Conservation (phyloP, 2,888 invertebrate genomes). For the Apoderus coryli region DNA sequence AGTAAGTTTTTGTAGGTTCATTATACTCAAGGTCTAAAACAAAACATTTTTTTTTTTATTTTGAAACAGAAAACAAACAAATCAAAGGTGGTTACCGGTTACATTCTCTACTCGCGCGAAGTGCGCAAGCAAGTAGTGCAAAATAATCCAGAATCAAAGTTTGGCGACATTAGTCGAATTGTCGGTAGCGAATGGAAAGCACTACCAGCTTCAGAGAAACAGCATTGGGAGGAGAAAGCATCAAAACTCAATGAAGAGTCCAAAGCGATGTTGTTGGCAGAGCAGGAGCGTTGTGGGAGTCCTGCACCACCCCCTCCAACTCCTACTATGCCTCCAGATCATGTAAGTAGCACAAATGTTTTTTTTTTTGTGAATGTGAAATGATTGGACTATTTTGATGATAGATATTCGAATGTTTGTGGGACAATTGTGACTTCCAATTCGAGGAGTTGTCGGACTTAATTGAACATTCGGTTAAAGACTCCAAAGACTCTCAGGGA, state of each 20-base stretch:
- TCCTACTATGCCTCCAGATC: constrained; percentile 28
- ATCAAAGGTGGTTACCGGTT: constrained; percentile 85
- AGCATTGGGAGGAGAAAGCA: constrained; percentile 89
- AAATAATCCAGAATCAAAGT: constrained; percentile 86
- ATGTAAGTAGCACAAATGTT: constrained; percentile 23
- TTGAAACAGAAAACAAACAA: constrained; percentile 37
- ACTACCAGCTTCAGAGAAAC: constrained; percentile 73
- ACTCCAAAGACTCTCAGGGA: constrained; percentile 46
- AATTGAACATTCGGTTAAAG: constrained; percentile 77
- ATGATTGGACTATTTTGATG: not conserved
- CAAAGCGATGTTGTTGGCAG: constrained; percentile 46
- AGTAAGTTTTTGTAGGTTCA: too few species aligned
- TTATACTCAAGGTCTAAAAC: too few species aligned
- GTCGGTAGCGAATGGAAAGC: constrained; percentile 88
- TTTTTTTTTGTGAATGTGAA: not conserved
- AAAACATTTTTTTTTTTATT: too few species aligned
- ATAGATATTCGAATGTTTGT: constrained; percentile 68
- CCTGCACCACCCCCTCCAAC: constrained; percentile 28
- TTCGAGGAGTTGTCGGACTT: constrained; percentile 82
- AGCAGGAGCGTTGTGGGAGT: constrained; percentile 33
- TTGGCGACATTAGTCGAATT: constrained; percentile 70
- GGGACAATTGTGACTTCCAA: constrained; percentile 87
- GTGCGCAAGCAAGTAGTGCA: constrained; percentile 83
- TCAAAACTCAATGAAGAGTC: constrained; percentile 78
- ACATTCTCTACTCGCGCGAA: constrained; percentile 96